Conservation (phyloP, 2,797 vertebrate genomes). For the Petrocephalus schoutedeni region DNA sequence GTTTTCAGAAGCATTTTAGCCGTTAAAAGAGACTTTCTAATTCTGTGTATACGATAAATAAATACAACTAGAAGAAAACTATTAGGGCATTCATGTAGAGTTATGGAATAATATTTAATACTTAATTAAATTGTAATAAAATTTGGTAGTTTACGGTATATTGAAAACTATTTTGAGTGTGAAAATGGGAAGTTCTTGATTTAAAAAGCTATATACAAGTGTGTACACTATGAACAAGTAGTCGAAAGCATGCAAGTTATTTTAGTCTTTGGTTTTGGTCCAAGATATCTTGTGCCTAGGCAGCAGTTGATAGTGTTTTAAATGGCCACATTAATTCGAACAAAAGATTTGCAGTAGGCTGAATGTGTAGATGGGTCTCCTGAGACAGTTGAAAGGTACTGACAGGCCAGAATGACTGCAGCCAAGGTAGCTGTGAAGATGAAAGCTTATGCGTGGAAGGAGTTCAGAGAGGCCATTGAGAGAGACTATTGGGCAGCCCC, state of each 20-base stretch:
- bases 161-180: neutral
- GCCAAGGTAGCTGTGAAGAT: neutral
- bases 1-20: neutral
- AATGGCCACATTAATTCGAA: neutral
- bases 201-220: neutral
- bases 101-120: neutral
- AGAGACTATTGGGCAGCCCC: neutral
- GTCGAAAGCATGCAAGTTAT: neutral
- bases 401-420: neutral
- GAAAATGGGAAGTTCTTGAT: neutral
- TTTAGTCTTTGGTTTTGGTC: neutral
- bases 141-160: neutral
- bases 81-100: neutral
- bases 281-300: neutral
- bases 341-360: neutral
- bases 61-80: neutral
- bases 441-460: neutral
- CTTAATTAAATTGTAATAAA: neutral
- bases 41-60: neutral
- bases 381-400: neutral
- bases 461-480: neutral
- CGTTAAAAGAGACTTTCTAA: neutral
- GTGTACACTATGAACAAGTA: neutral
- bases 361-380: neutral
- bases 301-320: neutral